Base-by-base conservation (phyloP, 1,140 invertebrate genomes). In the Diorhabda sublineata region DNA sequence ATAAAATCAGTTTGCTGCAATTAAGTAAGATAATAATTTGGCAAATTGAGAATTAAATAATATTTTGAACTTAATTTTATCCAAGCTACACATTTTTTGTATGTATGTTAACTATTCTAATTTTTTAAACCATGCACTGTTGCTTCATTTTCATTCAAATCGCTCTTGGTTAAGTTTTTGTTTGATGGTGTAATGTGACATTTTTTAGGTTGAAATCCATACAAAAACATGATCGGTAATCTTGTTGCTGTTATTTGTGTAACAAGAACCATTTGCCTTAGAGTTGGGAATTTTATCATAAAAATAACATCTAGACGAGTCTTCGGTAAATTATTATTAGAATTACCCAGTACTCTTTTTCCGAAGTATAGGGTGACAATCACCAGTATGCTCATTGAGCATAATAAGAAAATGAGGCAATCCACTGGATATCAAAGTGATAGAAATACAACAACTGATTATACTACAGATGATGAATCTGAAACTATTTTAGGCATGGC, bases 311-410 rank as follows among this genome's bases (percentile, higher is more conserved):
- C 62, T 2, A 64, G 69, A 61, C 57, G 43, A 59, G 47, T 42
- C 5, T 58, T 70, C 5, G 26, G 61, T 9, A 70, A 70, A 58
- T 42, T 67, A 9, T 42, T 70, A 56, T 8, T 67, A 5, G 63
- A 63, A 41, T 42, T 70, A 5, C 69, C 69, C 42, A 44, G 42
- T 45, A 45, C 42, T 9, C 42, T 67, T 41, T 70, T 70, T 58
- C 69, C 69, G 2, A 44, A 45, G 44, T 70, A 70, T 57, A 57
- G 69, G 7, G 26, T 70, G 9, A n/a, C 58, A 42, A 43, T 70
- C 42, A 70, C 58, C 52, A 7, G 45, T 9, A 42, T 52, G 7
- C 11, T 67, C 47, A 64, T 67, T 43, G 64, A 67, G 5, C 47
- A 42, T 8, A 70, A 70, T 45, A 66, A 64, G 57, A 69, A 45